Percentiles rank a stretch among this genome's conserved stretches.
Evolutionary conservation across 2,113 vertebrate genomes (phyloP).

Genomic region (Carettochelys insculpta): DNA sequence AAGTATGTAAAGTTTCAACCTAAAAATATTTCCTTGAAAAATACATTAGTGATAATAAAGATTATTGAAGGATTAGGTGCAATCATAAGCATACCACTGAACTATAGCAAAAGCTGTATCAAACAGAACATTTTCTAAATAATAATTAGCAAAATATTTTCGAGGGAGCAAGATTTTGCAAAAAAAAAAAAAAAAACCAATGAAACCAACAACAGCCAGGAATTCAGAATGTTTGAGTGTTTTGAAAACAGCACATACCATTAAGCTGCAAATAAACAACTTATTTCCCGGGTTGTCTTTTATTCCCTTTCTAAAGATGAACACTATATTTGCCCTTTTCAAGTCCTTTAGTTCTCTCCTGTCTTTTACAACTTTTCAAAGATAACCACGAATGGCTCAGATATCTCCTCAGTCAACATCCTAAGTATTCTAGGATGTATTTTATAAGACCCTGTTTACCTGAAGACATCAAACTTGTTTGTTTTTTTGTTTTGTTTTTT

Average conservation of each 20-base stretch:
- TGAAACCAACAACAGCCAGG: no score
- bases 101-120: neutral
- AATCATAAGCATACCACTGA: neutral
- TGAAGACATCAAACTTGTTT: no score
- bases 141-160: neutral
- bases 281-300: no score
- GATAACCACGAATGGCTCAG: no score
- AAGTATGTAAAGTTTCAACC: neutral
- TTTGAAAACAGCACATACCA: neutral
- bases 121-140: neutral
- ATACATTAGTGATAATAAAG: neutral
- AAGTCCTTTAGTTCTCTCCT: no score
- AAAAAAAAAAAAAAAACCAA: neutral
- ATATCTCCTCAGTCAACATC: no score
- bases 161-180: neutral
- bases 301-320: no score
- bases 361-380: no score
- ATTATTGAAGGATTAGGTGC: neutral
- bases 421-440: no score
- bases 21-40: neutral
- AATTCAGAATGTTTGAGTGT: neutral
- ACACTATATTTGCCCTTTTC: no score
- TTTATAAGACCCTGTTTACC: no score
- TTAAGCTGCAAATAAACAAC: neutral
- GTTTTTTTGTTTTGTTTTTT: no score